Evolutionary conservation across 1,140 invertebrate genomes (phyloP).

Genomic region (Pogonomyrmex barbatus): DNA sequence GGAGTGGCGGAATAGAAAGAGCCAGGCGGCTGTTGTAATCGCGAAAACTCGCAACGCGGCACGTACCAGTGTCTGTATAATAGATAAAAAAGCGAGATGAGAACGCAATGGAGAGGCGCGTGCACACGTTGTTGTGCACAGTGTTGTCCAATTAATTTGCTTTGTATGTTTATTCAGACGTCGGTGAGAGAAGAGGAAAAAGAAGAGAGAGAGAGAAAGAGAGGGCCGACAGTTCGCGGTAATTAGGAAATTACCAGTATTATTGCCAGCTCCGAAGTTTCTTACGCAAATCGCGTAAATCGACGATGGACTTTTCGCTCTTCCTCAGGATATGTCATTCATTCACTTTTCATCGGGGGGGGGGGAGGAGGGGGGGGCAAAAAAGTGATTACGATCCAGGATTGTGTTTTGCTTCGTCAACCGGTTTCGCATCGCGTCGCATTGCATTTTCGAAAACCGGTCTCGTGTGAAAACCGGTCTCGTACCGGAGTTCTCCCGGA

Average conservation of each 20-base stretch:
- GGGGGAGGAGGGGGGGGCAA: neutral
- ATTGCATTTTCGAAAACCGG: conserved; percentile 50
- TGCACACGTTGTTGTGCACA: neutral
- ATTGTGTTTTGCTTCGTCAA: conserved; percentile 43
- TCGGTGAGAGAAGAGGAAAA: neutral
- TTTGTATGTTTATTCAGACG: conserved; percentile 14
- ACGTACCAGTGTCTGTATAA: conserved; percentile 21
- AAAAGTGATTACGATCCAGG: conserved; percentile 2
- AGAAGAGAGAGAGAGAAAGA: neutral
- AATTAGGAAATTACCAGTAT: conserved; percentile 27
- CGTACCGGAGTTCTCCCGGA: neutral
- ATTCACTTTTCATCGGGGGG: conserved; percentile 32
- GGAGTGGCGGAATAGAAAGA: conserved; percentile 30
- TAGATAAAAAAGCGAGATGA: conserved; percentile 22
- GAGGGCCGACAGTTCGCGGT: neutral
- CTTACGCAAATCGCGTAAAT: neutral
- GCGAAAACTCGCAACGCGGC: conserved; percentile 26
- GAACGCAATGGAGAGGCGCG: conserved; percentile 18
- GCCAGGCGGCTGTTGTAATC: conserved; percentile 33
- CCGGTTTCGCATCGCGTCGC: neutral
- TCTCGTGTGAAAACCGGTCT: conserved; percentile 40
- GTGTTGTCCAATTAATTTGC: conserved; percentile 35
- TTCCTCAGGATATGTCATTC: neutral
- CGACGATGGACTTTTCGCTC: neutral
- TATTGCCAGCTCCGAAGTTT: neutral